phyloP scores from a whole-genome alignment of 64 coral and sea anemone genomes.

The Stylophora pistillata region DNA sequence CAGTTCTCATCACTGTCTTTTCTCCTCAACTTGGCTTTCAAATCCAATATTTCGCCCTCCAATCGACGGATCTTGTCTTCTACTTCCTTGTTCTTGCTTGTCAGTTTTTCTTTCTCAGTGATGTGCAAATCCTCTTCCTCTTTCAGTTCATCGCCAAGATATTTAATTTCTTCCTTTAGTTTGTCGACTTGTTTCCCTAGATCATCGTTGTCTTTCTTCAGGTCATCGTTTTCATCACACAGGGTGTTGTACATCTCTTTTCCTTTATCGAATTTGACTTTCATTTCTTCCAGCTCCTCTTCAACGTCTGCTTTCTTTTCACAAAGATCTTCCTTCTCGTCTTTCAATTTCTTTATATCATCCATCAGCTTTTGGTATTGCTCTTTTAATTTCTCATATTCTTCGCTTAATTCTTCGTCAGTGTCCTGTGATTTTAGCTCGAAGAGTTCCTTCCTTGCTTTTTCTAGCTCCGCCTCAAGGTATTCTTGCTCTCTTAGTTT shows the following conservation, averaged over 20 bases:
- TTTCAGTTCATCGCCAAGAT: slow-evolving; percentile 24
- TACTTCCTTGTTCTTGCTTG: not conserved
- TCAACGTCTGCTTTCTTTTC: not conserved
- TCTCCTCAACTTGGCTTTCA: slow-evolving; percentile 2
- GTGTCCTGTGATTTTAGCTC: not conserved
- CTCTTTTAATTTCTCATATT: slow-evolving; percentile 11
- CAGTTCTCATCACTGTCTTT: slow-evolving; percentile 27
- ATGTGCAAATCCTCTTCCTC: slow-evolving; percentile 40
- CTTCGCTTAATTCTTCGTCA: not conserved
- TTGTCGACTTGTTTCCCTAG: not conserved
- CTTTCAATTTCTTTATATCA: slow-evolving; percentile 8
- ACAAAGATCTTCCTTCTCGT: not conserved
- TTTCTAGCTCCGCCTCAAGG: slow-evolving; percentile 12
- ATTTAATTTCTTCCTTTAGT: slow-evolving; percentile 16
- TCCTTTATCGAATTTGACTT: slow-evolving; percentile 30
- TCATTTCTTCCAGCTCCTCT: slow-evolving; percentile 4
- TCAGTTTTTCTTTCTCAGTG: slow-evolving; percentile 1
- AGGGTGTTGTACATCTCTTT: slow-evolving; percentile 18
- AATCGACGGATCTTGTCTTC: slow-evolving; percentile 6
- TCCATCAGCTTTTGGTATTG: slow-evolving; percentile 1
- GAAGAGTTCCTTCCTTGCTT: slow-evolving; percentile 5
- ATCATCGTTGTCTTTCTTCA: slow-evolving; percentile 23
- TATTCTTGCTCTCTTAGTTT: slow-evolving; percentile 25
- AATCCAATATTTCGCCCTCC: slow-evolving; percentile 19
- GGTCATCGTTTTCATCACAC: slow-evolving; percentile 33